Evolutionary conservation across 2,797 vertebrate species (phyloP), one percentile per base, ranked within the genome.

Genomic region (Antrozous pallidus): DNA sequence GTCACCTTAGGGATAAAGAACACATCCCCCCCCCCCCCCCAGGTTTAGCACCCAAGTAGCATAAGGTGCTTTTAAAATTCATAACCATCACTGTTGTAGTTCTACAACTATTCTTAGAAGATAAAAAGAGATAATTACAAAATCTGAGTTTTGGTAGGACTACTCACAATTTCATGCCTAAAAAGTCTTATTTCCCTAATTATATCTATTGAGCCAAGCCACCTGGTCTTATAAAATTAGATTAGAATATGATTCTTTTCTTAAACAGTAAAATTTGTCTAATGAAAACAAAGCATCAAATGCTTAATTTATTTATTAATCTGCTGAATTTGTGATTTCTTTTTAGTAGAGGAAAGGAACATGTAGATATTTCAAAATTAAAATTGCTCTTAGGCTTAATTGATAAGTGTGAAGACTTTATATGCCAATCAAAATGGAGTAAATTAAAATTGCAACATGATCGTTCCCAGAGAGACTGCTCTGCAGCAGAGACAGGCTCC

Each of bases 41-140:
- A 14, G 36, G 85, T 94, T 95, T 90, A 87, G 73, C 56, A 71
- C 36, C 40, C 31, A 91, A 91, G n/a, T 18, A 78, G 22, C 16
- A 3, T 63, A 63, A 61, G 20, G 67, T 94, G 36, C 31, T 67
- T 94, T 94, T 79, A 83, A 89, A 91, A 69, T 94, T 93, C 36
- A 47, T 82, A 42, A 86, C 75, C 63, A 81, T 36, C 28, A 51
- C 71, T 93, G n/a, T 54, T 12, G 2, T 81, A 83, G 86, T 92
- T 93, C 70, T 2, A 0, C 74, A 65, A 83, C 26, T 90, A 26
- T 74, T 91, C 49, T 73, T 70, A 45, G 26, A 67, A 49, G 56
- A 38, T 70, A 61, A 81, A 88, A 93, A 61, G 17, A 13, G 5
- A 1, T 74, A 49, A 89, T 95, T 94, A 81, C 4, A 1, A 6